Conservation (phyloP, 2,797 vertebrate species). For the Nannoperca australis region DNA sequence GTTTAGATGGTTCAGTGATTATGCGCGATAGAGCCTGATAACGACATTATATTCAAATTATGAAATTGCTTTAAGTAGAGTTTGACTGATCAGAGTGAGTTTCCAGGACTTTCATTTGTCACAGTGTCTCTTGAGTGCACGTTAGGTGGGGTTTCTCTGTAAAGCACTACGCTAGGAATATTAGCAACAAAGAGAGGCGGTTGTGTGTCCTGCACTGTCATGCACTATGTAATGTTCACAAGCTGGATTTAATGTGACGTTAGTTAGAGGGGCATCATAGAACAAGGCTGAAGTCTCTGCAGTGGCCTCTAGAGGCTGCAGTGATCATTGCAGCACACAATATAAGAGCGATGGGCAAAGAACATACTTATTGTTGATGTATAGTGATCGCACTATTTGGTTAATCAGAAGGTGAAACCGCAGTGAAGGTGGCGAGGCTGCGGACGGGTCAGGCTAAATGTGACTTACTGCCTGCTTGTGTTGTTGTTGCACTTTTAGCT, state of each 20-base stretch:
- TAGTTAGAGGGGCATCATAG: neutral
- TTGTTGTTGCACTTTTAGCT: constrained; percentile 4
- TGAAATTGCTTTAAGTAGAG: constrained; percentile 17
- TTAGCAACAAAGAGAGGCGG: constrained; percentile 20
- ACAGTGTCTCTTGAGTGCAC: constrained; percentile 22
- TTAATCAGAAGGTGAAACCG: constrained; percentile 10
- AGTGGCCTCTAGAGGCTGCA: constrained; percentile 22
- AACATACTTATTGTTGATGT: neutral
- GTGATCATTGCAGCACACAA: neutral
- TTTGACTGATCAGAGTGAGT: constrained; percentile 65
- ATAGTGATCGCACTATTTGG: neutral
- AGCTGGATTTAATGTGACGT: constrained; percentile 20
- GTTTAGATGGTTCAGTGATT: constrained; percentile 6
- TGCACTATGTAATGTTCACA: constrained; percentile 8
- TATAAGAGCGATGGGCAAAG: neutral
- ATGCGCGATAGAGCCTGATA: constrained; percentile 17
- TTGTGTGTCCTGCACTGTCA: constrained; percentile 6
- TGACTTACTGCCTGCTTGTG: constrained; percentile 11
- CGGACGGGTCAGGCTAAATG: constrained; percentile 1
- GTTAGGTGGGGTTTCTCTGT: constrained; percentile 30
- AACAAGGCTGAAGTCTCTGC: neutral
- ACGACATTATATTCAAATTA: constrained; percentile 16
- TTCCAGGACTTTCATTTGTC: constrained; percentile 59
- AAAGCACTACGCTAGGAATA: constrained; percentile 20
- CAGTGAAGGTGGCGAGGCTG: neutral